Evolutionary conservation across 2,888 invertebrate species (phyloP).

Genomic region (Omphaloscelis lunosa): DNA sequence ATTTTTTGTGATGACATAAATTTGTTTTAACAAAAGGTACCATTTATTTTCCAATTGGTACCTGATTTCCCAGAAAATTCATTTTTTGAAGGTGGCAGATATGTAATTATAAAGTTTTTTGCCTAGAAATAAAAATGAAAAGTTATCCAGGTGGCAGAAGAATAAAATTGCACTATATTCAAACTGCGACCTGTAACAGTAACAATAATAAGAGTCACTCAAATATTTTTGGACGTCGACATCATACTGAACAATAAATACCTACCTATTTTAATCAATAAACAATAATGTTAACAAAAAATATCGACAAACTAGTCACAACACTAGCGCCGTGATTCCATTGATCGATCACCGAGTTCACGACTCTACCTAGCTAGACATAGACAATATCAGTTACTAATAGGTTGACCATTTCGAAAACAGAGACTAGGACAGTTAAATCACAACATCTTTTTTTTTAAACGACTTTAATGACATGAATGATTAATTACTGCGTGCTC

Average conservation of each 20-base stretch:
- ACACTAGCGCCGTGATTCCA: constrained; percentile 55
- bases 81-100: not conserved
- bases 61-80: not conserved
- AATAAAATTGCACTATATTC: not conserved
- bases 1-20: not conserved
- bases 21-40: too few species aligned
- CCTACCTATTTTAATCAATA: not conserved
- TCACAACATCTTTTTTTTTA: too few species aligned
- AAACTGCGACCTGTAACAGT: too few species aligned
- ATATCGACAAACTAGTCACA: constrained; percentile 29
- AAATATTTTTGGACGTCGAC: not conserved
- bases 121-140: not conserved
- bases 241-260: not conserved
- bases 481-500: too few species aligned
- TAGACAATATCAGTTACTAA: constrained; percentile 28
- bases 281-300: not conserved
- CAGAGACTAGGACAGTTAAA: constrained; percentile 13
- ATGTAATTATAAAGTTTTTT: not conserved
- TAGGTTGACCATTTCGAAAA: constrained; percentile 7
- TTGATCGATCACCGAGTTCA: constrained; percentile 59
- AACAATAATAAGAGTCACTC: not conserved
- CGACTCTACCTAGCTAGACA: constrained; percentile 43
- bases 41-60: not conserved
- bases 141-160: not conserved
- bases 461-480: too few species aligned